These are phyloP conservation scores for Ormyrus nitidulus DNA, from an alignment of 2,888 invertebrate genomes.

Conservation along the genomic window DNA sequence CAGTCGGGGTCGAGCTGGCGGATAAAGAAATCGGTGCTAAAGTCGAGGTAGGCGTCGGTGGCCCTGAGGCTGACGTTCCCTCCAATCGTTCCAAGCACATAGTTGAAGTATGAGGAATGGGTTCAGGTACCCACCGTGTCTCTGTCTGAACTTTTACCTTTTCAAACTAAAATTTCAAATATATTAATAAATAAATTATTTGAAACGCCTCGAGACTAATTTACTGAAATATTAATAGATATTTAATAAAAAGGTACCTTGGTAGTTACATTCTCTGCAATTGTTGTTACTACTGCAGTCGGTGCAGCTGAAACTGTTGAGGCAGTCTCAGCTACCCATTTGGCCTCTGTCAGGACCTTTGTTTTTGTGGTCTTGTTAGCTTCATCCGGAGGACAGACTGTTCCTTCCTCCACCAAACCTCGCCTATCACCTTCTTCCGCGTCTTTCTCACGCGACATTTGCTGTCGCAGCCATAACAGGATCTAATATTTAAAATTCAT, in stretches of 20 bases:
- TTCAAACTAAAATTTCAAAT: conserved; percentile 34
- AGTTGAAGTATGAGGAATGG: conserved; percentile 44
- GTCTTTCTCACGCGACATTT: conserved; percentile 75
- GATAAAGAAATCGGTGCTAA: too few species aligned
- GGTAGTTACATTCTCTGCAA: conserved; percentile 61
- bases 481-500: conserved; percentile 60
- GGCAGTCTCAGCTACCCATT: conserved; percentile 69
- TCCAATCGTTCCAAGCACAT: conserved; percentile 22
- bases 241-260: conserved; percentile 9
- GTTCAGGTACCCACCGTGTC: conserved; percentile 46
- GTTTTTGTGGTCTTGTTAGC: conserved; percentile 60
- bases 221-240: too few species aligned
- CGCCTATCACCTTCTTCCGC: conserved; percentile 73
- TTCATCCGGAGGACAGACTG: conserved; percentile 66
- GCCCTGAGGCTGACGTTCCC: neutral
- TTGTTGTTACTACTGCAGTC: conserved; percentile 57
- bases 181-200: neutral
- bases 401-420: conserved; percentile 73
- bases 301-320: conserved; percentile 41
- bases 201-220: too few species aligned
- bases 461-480: conserved; percentile 75
- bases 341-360: conserved; percentile 68
- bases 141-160: conserved; percentile 51
- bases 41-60: neutral
- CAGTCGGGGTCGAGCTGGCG: neutral